These are phyloP conservation scores for Copidosoma aretas DNA, from an alignment of 2,888 invertebrate genomes.

Conservation along the genomic window DNA sequence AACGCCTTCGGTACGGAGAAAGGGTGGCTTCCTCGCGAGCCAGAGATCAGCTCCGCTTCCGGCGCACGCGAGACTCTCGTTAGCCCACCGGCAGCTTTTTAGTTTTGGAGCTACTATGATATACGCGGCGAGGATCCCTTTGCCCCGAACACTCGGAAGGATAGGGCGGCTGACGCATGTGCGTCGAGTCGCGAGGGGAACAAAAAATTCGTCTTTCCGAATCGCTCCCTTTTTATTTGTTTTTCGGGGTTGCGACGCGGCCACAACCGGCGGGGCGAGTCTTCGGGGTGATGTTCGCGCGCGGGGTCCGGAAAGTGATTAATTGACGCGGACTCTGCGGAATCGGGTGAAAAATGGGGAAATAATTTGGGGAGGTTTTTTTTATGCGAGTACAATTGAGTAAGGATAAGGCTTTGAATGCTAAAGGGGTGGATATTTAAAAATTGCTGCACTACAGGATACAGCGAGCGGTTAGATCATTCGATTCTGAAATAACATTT, in stretches of 20 bases:
- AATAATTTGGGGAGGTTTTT: too few species aligned
- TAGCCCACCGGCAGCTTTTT: constrained; percentile 47
- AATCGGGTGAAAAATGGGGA: too few species aligned
- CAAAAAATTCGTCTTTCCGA: background rate
- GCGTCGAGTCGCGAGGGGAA: constrained; percentile 9
- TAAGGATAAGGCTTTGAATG: too few species aligned
- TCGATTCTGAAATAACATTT: too few species aligned
- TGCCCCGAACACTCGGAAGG: background rate
- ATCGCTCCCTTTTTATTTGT: constrained; percentile 7
- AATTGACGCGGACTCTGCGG: too few species aligned
- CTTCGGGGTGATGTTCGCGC: constrained; percentile 1
- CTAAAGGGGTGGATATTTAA: too few species aligned
- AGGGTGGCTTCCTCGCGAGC: constrained; percentile 33
- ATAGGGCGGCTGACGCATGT: background rate
- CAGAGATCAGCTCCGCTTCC: constrained; percentile 49
- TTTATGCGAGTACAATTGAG: too few species aligned
- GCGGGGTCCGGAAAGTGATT: too few species aligned
- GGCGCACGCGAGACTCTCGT: constrained; percentile 57
- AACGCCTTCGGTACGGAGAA: constrained; percentile 12
- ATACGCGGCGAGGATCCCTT: background rate
- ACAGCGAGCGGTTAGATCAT: too few species aligned
- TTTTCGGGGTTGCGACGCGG: background rate
- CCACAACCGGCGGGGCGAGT: constrained; percentile 4
- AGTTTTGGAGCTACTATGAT: constrained; percentile 17
- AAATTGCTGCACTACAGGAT: too few species aligned